Conservation (phyloP, 2,888 invertebrate genomes). For the Drosophila fungiperda region DNA sequence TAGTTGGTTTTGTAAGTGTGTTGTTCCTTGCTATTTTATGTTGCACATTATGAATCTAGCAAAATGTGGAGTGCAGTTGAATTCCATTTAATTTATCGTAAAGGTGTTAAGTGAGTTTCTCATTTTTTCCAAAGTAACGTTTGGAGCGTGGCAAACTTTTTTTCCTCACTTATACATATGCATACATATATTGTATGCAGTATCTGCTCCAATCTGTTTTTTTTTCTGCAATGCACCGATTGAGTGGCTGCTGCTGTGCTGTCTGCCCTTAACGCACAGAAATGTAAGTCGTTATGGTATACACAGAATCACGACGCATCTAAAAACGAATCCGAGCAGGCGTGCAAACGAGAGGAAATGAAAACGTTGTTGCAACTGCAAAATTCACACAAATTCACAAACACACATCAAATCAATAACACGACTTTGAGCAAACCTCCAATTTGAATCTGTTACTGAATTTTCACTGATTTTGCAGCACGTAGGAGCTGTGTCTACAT, state of each 20-base stretch:
- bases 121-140: constrained; percentile 32
- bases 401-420: constrained; percentile 64
- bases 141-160: constrained; percentile 38
- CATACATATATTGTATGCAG: constrained; percentile 11
- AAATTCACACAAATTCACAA: constrained; percentile 37
- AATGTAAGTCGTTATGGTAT: constrained; percentile 59
- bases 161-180: constrained; percentile 7
- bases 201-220: constrained; percentile 14
- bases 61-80: constrained; percentile 21
- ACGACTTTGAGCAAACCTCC: constrained; percentile 39
- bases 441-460: constrained; percentile 72
- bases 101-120: constrained; percentile 23
- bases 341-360: constrained; percentile 10
- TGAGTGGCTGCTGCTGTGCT: constrained; percentile 39
- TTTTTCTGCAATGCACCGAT: constrained; percentile 35
- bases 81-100: constrained; percentile 22
- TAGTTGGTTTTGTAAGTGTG: constrained; percentile 19
- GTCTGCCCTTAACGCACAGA: constrained; percentile 48
- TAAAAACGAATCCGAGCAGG: constrained; percentile 36
- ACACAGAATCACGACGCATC: constrained; percentile 69
- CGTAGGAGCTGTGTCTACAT: constrained; percentile 41
- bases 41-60: constrained; percentile 54
- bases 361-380: constrained; percentile 62
- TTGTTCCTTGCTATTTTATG: constrained; percentile 49
- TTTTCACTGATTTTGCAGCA: constrained; percentile 54